Percentiles rank a stretch among this genome's conserved stretches.
phyloP scores from a whole-genome alignment of 2,797 vertebrate species.

The Limosa lapponica region DNA sequence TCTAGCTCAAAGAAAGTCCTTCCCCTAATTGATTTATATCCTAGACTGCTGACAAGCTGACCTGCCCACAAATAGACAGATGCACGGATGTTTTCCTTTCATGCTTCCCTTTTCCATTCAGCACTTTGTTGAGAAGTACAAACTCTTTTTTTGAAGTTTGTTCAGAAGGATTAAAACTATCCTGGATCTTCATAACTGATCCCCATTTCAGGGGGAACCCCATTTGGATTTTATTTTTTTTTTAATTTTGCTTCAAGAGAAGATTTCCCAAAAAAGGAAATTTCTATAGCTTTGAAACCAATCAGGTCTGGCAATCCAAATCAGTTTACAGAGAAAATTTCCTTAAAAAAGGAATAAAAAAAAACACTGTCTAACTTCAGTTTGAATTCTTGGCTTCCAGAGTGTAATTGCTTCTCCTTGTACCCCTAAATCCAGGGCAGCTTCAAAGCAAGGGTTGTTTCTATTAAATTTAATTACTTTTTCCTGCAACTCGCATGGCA shows the following conservation, averaged over 20 bases:
- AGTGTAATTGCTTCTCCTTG: conserved; percentile 76
- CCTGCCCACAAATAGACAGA: neutral
- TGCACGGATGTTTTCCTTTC: neutral
- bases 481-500: conserved; percentile 34
- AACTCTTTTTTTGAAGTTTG: neutral
- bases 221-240: neutral
- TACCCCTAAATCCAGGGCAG: conserved; percentile 68
- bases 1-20: neutral
- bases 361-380: conserved; percentile 7
- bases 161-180: neutral
- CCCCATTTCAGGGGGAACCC: neutral
- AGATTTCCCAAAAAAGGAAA: neutral
- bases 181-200: neutral
- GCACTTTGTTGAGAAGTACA: neutral
- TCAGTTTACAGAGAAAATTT: neutral
- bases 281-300: neutral
- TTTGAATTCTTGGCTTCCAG: conserved; percentile 40
- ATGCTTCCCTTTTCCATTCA: neutral
- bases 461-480: conserved; percentile 76
- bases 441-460: conserved; percentile 76
- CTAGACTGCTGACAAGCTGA: neutral
- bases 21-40: neutral
- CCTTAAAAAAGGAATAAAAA: neutral
- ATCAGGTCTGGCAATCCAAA: neutral
- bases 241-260: neutral